These are phyloP conservation scores for Podotricha telesiphe DNA, from an alignment of 2,888 invertebrate species.

Conservation along the genomic window DNA sequence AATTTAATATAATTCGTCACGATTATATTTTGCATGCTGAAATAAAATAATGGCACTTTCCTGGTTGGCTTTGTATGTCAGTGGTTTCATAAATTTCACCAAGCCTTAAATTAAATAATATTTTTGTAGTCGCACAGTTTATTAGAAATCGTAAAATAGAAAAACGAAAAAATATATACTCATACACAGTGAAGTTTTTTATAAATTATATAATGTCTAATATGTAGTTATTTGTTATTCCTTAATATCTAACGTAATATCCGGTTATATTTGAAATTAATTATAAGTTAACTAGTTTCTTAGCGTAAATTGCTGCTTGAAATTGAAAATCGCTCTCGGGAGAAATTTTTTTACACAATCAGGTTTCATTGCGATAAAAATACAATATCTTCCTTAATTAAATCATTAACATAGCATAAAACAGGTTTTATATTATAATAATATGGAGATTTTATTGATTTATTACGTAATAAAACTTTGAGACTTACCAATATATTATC, in stretches of 20 bases:
- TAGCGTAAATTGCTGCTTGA: constrained; percentile 31
- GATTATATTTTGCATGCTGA: constrained; percentile 45
- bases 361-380: constrained; percentile 34
- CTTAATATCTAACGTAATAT: constrained; percentile 49
- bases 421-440: constrained; percentile 15
- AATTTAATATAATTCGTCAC: constrained; percentile 51
- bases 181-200: constrained; percentile 5
- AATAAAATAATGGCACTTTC: constrained; percentile 37
- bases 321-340: constrained; percentile 29
- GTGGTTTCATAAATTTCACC: not conserved
- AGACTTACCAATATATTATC: constrained; percentile 32
- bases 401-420: constrained; percentile 23
- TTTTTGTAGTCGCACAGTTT: not conserved
- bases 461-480: constrained; percentile 7
- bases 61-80: constrained; percentile 24
- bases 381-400: constrained; percentile 29
- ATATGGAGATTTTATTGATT: constrained; percentile 6
- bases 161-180: not conserved
- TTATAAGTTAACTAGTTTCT: constrained; percentile 33
- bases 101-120: not conserved
- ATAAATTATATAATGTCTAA: constrained; percentile 51
- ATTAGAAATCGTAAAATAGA: not conserved
- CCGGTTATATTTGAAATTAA: constrained; percentile 42
- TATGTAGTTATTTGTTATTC: constrained; percentile 41
- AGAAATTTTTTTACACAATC: constrained; percentile 36